These are phyloP conservation scores for Macrosteles quadrilineatus DNA, from an alignment of 1,140 invertebrate genomes.

Conservation along the genomic window DNA sequence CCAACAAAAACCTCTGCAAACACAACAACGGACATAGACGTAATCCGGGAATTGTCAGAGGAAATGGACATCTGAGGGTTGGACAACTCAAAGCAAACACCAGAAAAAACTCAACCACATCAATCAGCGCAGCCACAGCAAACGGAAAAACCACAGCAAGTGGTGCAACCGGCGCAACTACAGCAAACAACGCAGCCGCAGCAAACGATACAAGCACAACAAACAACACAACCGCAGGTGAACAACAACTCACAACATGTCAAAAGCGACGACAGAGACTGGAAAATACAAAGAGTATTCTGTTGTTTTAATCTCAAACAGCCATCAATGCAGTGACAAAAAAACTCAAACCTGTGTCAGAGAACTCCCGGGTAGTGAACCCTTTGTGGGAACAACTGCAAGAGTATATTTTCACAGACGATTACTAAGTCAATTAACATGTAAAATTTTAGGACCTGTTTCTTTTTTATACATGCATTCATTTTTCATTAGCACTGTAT, in stretches of 20 bases:
- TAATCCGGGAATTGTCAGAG: slow-evolving; percentile 48
- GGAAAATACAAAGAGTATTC: slow-evolving; percentile 35
- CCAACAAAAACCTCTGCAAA: slow-evolving; percentile 3
- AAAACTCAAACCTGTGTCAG: neutral
- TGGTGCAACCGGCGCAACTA: too few species aligned
- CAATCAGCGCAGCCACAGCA: neutral
- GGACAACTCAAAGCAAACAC: slow-evolving; percentile 45
- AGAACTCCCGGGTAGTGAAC: neutral
- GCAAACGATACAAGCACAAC: neutral
- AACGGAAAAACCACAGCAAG: too few species aligned
- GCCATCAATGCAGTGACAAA: slow-evolving; percentile 28
- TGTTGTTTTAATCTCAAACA: slow-evolving; percentile 37
- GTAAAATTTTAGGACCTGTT: too few species aligned
- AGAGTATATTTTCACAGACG: too few species aligned
- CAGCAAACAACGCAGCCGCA: slow-evolving; percentile 31
- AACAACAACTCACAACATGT: slow-evolving; percentile 13
- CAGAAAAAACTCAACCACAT: neutral
- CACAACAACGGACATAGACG: slow-evolving; percentile 42
- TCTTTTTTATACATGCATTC: too few species aligned
- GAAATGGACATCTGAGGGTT: slow-evolving; percentile 48
- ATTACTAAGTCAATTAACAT: too few species aligned
- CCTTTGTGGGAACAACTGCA: too few species aligned
- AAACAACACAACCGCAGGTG: neutral
- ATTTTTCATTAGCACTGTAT: too few species aligned
- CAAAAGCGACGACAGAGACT: slow-evolving; percentile 18